Conservation (phyloP, 1,140 invertebrate species). For the Acyrthosiphon pisum region DNA sequence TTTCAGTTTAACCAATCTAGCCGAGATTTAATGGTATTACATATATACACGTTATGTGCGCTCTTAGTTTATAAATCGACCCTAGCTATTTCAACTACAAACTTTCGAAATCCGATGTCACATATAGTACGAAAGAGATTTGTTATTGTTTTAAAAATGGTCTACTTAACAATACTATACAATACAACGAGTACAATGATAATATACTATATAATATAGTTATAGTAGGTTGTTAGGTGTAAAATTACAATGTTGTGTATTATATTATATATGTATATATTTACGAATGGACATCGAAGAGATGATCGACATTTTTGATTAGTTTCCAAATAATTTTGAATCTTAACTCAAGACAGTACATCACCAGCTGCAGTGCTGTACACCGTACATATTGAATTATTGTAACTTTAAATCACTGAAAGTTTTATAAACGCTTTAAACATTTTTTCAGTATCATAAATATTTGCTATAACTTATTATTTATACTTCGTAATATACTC, state of each 20-base stretch:
- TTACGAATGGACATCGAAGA: not conserved
- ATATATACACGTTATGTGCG: not conserved
- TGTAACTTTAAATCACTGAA: not conserved
- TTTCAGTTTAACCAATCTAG: not conserved
- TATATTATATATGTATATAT: not conserved
- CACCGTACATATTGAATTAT: not conserved
- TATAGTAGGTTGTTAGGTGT: not conserved
- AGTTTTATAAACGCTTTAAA: not conserved
- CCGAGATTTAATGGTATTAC: not conserved
- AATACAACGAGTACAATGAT: not conserved
- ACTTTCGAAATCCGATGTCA: not conserved
- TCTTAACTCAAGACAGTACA: not conserved
- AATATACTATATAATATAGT: too few species aligned
- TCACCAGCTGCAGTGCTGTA: not conserved
- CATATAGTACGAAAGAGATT: not conserved
- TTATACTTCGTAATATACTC: not conserved
- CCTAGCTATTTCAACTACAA: not conserved
- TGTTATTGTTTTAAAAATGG: not conserved
- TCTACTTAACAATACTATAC: not conserved
- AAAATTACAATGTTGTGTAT: not conserved
- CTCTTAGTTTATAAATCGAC: constrained; percentile 19
- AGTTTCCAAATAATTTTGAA: not conserved
- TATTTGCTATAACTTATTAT: not conserved
- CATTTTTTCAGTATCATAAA: not conserved
- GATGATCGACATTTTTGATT: not conserved